These are phyloP conservation scores for Piprites chloris DNA, from an alignment of 2,113 vertebrate genomes.

Conservation along the genomic window DNA sequence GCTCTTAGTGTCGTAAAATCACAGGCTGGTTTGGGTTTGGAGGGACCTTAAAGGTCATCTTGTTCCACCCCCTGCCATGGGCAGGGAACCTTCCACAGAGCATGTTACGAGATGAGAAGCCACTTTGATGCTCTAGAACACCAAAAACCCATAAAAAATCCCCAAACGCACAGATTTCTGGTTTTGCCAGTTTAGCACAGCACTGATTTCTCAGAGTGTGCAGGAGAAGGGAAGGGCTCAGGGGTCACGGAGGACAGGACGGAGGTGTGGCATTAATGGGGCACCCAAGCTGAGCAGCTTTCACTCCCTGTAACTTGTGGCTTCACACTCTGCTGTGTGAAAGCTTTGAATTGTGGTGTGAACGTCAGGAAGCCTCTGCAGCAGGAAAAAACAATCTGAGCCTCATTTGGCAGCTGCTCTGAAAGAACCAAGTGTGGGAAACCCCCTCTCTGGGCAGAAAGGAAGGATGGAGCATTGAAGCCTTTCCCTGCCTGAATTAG, in stretches of 20 bases:
- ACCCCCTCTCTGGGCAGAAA: background rate
- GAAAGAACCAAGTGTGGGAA: rapidly evolving
- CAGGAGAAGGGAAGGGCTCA: background rate
- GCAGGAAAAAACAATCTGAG: slow-evolving; percentile 1
- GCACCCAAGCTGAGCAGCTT: background rate
- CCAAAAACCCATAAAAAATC: rapidly evolving
- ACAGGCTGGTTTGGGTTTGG: background rate
- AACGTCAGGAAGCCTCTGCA: background rate
- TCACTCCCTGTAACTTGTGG: background rate
- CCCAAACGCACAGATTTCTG: rapidly evolving
- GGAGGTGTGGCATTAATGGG: background rate
- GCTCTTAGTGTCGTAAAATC: background rate
- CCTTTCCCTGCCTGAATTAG: background rate
- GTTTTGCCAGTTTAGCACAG: background rate
- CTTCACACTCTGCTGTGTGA: background rate
- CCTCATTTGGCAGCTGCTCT: background rate
- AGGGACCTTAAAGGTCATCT: background rate
- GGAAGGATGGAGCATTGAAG: background rate
- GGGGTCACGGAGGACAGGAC: background rate
- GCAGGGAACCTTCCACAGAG: rapidly evolving
- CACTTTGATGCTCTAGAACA: background rate
- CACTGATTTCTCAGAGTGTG: background rate
- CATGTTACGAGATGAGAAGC: background rate
- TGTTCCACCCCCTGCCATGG: background rate
- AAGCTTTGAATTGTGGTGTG: background rate